Evolutionary conservation across 2,113 vertebrate genomes (phyloP).

Genomic region (Syngnathus typhle): DNA sequence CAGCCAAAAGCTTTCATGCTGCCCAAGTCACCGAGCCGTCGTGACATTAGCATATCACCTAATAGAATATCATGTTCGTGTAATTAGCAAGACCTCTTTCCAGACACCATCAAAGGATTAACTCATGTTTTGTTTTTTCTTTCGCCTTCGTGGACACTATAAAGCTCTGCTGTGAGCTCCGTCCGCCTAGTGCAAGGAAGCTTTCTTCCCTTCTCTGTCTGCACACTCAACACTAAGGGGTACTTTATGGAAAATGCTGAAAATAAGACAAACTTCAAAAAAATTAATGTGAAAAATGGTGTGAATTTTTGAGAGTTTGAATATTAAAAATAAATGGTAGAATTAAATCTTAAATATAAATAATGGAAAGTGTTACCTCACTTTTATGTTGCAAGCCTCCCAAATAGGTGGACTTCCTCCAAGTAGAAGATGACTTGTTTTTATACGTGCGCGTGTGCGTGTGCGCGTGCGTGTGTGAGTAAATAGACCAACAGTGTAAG

Average conservation of each 20-base stretch:
- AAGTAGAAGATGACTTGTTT: too few species aligned
- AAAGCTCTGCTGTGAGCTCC: neutral
- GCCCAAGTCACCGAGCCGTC: neutral
- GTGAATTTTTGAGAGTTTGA: neutral
- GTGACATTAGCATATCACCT: neutral
- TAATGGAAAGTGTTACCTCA: too few species aligned
- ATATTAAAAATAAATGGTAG: too few species aligned
- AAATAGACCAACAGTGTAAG: too few species aligned
- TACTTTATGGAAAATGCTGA: neutral
- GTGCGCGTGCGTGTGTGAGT: too few species aligned
- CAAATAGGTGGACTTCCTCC: too few species aligned
- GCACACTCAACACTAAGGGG: neutral
- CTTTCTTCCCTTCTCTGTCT: neutral
- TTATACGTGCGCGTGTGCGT: too few species aligned
- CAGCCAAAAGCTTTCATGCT: neutral
- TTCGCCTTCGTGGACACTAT: neutral
- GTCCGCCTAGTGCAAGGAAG: neutral
- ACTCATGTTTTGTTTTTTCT: neutral
- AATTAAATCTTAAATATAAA: too few species aligned
- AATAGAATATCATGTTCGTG: neutral
- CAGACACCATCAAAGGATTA: neutral
- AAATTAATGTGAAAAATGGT: neutral
- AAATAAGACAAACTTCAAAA: neutral
- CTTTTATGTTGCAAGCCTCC: too few species aligned
- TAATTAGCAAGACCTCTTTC: too few species aligned